Evolutionary conservation across 92 coral and sea anemone genomes (phyloP).

Genomic region (Isaurus tuberculatus): DNA sequence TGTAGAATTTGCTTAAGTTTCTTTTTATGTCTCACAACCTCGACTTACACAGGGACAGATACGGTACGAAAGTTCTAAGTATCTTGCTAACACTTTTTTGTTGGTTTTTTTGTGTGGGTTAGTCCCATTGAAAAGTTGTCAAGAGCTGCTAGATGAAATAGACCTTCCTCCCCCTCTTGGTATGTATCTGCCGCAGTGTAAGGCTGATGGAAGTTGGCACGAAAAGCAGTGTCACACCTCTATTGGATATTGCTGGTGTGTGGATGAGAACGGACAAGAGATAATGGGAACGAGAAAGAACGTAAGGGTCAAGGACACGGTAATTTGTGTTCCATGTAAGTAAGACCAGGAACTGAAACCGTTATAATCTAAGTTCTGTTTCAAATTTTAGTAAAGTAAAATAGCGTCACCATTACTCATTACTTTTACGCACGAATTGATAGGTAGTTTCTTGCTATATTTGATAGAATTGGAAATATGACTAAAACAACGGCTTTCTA

Average conservation of each 20-base stretch:
- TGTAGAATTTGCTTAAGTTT: too few species aligned
- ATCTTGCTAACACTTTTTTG: not conserved
- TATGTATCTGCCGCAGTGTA: constrained; percentile 1
- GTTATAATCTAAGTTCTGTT: not conserved
- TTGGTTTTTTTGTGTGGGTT: not conserved
- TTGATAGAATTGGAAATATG: too few species aligned
- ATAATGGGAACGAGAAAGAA: constrained; percentile 2
- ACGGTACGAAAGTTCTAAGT: not conserved
- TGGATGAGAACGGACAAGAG: constrained; percentile 25
- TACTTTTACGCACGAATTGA: not conserved
- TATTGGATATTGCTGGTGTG: constrained; percentile 26
- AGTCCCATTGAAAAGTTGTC: not conserved
- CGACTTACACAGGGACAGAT: too few species aligned
- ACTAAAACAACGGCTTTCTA: too few species aligned
- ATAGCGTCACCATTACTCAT: too few species aligned
- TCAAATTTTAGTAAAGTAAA: not conserved
- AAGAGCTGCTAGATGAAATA: not conserved
- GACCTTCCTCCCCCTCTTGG: constrained; percentile 14
- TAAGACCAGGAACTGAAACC: not conserved
- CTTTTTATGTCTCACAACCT: too few species aligned
- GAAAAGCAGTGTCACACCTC: constrained; percentile 12
- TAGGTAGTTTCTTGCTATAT: too few species aligned
- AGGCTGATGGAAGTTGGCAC: constrained; percentile 23
- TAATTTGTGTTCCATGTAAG: constrained; percentile 7
- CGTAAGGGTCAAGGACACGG: not conserved